Evolutionary conservation across 2,888 invertebrate genomes (phyloP), one percentile per base, ranked within the genome.

Genomic region (Endomychus coccineus): DNA sequence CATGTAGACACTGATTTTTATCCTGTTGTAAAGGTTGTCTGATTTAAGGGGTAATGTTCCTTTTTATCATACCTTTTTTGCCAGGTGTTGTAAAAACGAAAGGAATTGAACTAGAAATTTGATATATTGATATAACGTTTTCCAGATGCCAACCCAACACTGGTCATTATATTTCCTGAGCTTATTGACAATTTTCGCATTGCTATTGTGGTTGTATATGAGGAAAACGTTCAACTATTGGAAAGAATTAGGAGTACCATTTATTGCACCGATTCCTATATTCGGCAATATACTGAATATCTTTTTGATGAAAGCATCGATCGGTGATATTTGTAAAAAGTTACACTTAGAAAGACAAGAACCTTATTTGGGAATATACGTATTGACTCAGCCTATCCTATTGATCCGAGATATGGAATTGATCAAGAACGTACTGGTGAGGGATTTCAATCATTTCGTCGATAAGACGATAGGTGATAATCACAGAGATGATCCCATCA

Each of bases 401-500:
- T 38, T 70, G 2, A 43, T 69, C 1, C 52, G 65, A 2, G 67
- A 68, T 44, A 65, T 66, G 0, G 61, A 67, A 11, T 40, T 67
- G 3, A 65, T 69, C 25, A 68, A 67, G 43, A 51, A 57, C 3
- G 49, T 68, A 16, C 46, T 68, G 39, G 61, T 69, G 2, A 59
- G 63, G 24, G 68, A 69, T 43, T 70, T 70, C 34, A 58, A 63
- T 2, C 58, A 64, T 43, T 70, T 70, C 45, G 56, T 58, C 2
- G 65, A 70, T 40, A 56, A 70, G 31, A 64, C 65, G 24, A 60
- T 67, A 25, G 59, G 59, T n/a, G 61, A 63, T 1, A 61, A 64
- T 3, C 56, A 58, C 7, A 54, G 59, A 28, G 58, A 57, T 39
- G 67, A 66, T 38, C 62, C 64, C 7, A 56, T 65, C 24, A 61